A percentile compares a stretch with the other conserved stretches of the same genome.
phyloP scores from a whole-genome alignment of 2,797 vertebrate species.

The Spinus olivaceus region DNA sequence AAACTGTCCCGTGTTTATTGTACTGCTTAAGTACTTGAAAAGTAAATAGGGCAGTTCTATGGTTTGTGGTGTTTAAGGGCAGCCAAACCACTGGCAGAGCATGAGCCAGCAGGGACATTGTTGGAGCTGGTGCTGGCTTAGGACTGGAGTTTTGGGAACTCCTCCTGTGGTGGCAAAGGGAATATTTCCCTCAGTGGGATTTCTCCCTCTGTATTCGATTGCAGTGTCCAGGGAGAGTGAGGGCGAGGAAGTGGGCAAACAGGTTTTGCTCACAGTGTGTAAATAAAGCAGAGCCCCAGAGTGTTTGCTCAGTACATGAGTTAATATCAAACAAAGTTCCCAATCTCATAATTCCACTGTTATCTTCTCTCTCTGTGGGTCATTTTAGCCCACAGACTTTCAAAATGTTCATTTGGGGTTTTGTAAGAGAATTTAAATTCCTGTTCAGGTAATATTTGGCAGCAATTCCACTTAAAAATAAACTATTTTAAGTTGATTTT shows the following conservation, averaged over 20 bases:
- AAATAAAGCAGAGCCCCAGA: not conserved
- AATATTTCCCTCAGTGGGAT: not conserved
- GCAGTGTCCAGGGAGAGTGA: fast-evolving
- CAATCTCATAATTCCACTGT: not conserved
- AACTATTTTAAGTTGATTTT: not conserved
- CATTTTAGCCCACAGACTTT: not conserved
- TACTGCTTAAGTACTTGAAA: not conserved
- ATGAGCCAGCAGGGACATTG: not conserved
- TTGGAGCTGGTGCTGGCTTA: not conserved
- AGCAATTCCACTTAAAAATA: not conserved
- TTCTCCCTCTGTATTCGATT: fast-evolving
- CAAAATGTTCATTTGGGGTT: not conserved
- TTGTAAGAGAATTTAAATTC: not conserved
- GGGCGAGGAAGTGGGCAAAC: fast-evolving
- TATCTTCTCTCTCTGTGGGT: not conserved
- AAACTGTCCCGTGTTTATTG: not conserved
- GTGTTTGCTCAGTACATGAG: not conserved
- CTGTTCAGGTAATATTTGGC: not conserved
- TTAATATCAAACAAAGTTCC: not conserved
- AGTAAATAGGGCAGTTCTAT: not conserved
- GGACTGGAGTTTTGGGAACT: not conserved
- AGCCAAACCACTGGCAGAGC: not conserved
- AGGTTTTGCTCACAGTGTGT: not conserved
- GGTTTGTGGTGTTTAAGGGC: not conserved
- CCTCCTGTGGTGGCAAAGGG: not conserved